A percentile compares a stretch with the other conserved stretches of the same genome.
Conservation (phyloP, 2,797 vertebrate species). For the Phalanger gymnotis region DNA sequence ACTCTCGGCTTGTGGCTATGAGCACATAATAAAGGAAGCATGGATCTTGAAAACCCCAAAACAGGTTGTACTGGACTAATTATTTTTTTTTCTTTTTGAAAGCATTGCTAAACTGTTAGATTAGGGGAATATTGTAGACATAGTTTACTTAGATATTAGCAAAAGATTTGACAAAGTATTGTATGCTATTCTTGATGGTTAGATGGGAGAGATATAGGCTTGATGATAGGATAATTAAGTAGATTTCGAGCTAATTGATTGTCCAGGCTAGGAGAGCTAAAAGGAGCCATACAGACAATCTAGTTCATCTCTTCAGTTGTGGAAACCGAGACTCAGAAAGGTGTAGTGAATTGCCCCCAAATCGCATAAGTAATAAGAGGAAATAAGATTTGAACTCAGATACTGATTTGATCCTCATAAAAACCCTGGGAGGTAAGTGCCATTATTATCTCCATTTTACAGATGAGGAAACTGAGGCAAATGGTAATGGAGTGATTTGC, state of each 20-base stretch:
- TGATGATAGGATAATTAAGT: not conserved
- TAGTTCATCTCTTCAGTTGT: not conserved
- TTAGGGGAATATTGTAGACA: not conserved
- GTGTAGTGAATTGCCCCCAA: not conserved
- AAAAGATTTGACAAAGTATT: no score
- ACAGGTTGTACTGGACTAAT: not conserved
- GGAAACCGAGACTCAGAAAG: not conserved
- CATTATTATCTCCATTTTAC: not conserved
- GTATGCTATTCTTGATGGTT: not conserved
- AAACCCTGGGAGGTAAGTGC: not conserved
- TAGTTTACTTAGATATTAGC: not conserved
- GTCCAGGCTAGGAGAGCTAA: not conserved
- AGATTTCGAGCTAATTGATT: not conserved
- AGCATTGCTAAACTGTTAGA: not conserved
- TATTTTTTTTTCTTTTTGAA: not conserved
- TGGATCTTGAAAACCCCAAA: not conserved
- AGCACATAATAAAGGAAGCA: not conserved
- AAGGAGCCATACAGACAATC: not conserved
- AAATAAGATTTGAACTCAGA: not conserved
- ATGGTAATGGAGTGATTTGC: not conserved
- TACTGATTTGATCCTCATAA: not conserved
- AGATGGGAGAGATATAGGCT: not conserved
- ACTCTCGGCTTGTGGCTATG: not conserved
- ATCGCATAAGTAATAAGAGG: not conserved
- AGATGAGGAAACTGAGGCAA: not conserved